These are phyloP conservation scores for Bradynema listronoti DNA, from an alignment of 1,140 invertebrate genomes.

Conservation along the genomic window DNA sequence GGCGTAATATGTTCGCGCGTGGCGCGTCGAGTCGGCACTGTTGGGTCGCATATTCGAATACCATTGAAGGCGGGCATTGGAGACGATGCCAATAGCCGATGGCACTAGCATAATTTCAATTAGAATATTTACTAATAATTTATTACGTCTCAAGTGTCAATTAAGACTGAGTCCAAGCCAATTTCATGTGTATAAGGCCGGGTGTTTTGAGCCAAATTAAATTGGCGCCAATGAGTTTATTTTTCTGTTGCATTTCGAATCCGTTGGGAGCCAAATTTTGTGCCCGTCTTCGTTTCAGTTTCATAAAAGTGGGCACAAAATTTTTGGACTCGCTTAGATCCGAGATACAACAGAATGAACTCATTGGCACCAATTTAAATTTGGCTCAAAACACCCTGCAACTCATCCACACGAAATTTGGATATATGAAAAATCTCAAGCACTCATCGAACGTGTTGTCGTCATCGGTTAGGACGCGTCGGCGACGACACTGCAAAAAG, in stretches of 20 bases:
- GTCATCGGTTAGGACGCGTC: no score
- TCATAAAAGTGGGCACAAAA: no score
- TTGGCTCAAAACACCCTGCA: neutral
- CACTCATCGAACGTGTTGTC: constrained; percentile 13
- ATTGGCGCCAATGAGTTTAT: neutral
- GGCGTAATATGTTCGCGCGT: constrained; percentile 29
- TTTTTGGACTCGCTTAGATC: no score
- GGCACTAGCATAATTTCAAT: constrained; percentile 27
- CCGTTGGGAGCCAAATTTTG: neutral
- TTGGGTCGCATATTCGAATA: constrained; percentile 53
- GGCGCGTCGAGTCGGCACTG: constrained; percentile 34
- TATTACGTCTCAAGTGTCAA: no score
- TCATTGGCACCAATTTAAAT: no score
- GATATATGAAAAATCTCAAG: neutral
- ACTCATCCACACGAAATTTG: neutral
- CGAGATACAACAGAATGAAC: no score
- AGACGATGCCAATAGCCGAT: constrained; percentile 53
- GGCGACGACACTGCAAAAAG: constrained; percentile 12
- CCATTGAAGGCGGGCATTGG: constrained; percentile 51
- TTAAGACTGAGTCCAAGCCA: neutral
- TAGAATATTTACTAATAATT: neutral
- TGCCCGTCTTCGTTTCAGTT: no score
- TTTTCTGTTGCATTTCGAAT: neutral
- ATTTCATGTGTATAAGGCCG: neutral
- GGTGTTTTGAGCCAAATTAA: neutral